phyloP scores from a whole-genome alignment of 2,113 vertebrate species.

The Kryptolebias marmoratus region DNA sequence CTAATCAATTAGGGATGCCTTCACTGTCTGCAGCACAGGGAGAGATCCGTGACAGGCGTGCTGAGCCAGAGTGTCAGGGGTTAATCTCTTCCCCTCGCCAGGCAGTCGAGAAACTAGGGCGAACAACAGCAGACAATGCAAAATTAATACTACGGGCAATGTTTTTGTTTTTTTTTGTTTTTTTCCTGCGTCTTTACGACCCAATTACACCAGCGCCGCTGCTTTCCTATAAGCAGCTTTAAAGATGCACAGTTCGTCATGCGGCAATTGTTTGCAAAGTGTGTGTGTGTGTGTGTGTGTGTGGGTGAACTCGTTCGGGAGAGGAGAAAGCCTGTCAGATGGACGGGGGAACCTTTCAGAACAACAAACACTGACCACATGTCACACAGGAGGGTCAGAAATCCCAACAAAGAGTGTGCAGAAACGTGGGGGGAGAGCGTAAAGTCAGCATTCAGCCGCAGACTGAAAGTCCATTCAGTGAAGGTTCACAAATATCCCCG shows the following conservation, averaged over 20 bases:
- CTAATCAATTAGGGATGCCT: slow-evolving; percentile 76
- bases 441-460: too few relatives aligned
- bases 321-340: neutral
- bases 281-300: neutral
- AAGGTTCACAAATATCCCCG: too few relatives aligned
- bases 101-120: slow-evolving; percentile 68
- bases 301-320: neutral
- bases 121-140: slow-evolving; percentile 66
- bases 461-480: neutral
- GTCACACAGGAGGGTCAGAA: neutral
- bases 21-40: slow-evolving; percentile 20
- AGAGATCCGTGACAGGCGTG: slow-evolving; percentile 16
- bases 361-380: neutral
- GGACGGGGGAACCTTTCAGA: neutral
- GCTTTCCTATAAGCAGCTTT: neutral
- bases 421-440: too few relatives aligned
- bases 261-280: neutral
- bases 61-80: slow-evolving; percentile 60
- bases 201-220: slow-evolving; percentile 7
- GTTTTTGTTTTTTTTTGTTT: slow-evolving; percentile 20
- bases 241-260: neutral
- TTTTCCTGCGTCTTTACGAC: slow-evolving; percentile 1
- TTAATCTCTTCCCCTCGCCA: slow-evolving; percentile 63
- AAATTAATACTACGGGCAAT: slow-evolving; percentile 65
- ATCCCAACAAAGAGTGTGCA: too few relatives aligned